phyloP scores from a whole-genome alignment of 2,888 invertebrate species.

The Willowsia nigromaculata region DNA sequence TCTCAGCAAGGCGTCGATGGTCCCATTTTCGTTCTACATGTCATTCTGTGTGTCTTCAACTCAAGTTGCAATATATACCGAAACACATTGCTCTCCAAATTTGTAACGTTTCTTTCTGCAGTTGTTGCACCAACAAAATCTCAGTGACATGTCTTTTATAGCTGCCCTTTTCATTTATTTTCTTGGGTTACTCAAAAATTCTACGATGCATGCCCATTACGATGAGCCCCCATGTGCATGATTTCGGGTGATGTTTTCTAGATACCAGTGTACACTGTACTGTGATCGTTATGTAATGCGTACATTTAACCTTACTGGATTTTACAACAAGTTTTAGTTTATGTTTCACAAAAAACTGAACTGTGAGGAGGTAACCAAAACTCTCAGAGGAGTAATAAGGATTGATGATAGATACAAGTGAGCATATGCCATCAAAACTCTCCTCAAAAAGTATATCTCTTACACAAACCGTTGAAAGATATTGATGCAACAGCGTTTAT shows the following conservation, averaged over 20 bases:
- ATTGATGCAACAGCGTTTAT: conserved; percentile 25
- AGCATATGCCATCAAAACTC: conserved; percentile 65
- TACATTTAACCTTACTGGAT: conserved; percentile 11
- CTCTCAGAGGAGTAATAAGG: conserved; percentile 77
- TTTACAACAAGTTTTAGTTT: conserved; percentile 15
- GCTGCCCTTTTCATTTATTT: conserved; percentile 32
- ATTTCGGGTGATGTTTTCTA: neutral
- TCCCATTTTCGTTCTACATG: neutral
- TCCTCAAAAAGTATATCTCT: conserved; percentile 39
- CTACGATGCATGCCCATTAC: neutral
- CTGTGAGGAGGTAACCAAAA: conserved; percentile 42
- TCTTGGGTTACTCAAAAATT: neutral
- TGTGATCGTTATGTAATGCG: neutral
- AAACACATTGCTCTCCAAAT: neutral
- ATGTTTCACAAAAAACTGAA: conserved; percentile 39
- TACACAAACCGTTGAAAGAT: conserved; percentile 62
- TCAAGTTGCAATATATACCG: neutral
- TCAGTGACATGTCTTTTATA: conserved; percentile 40
- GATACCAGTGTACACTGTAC: neutral
- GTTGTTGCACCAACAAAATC: conserved; percentile 46
- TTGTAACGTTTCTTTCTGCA: neutral
- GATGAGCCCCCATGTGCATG: neutral
- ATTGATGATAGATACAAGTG: conserved; percentile 76
- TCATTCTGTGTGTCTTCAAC: neutral
- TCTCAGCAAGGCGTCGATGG: neutral